phyloP scores from a whole-genome alignment of 1,140 invertebrate genomes.

The Formica selysi region DNA sequence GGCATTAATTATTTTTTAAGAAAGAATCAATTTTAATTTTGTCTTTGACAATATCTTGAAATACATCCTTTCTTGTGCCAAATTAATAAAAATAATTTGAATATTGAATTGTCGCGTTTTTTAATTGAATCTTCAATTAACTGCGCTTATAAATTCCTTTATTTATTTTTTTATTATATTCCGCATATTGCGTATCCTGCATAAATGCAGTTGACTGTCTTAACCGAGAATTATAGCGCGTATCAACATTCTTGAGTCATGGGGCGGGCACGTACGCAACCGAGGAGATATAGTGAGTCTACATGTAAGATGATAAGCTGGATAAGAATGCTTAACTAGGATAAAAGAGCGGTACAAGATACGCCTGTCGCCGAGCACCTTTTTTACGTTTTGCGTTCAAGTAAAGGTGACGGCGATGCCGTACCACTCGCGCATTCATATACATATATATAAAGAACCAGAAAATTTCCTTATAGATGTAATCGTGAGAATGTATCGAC shows the following conservation, averaged over 20 bases:
- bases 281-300: slow-evolving; percentile 60
- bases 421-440: slow-evolving; percentile 12
- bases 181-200: neutral
- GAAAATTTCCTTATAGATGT: slow-evolving; percentile 32
- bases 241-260: slow-evolving; percentile 52
- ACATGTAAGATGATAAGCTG: slow-evolving; percentile 66
- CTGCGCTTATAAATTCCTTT: neutral
- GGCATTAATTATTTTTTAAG: neutral
- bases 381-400: slow-evolving; percentile 5
- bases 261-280: neutral
- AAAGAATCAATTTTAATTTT: neutral
- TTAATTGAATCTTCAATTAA: neutral
- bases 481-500: slow-evolving; percentile 48
- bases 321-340: slow-evolving; percentile 60
- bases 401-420: slow-evolving; percentile 21
- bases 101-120: neutral
- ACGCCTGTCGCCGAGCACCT: slow-evolving; percentile 15
- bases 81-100: neutral
- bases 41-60: neutral
- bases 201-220: neutral
- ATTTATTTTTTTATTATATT: neutral
- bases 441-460: neutral
- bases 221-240: slow-evolving; percentile 21
- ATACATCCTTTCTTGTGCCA: neutral
- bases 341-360: slow-evolving; percentile 13